A percentile compares a stretch with the other conserved stretches of the same genome.
Evolutionary conservation across 2,113 vertebrate species (phyloP).

Genomic region (Vulpes ferrilata): DNA sequence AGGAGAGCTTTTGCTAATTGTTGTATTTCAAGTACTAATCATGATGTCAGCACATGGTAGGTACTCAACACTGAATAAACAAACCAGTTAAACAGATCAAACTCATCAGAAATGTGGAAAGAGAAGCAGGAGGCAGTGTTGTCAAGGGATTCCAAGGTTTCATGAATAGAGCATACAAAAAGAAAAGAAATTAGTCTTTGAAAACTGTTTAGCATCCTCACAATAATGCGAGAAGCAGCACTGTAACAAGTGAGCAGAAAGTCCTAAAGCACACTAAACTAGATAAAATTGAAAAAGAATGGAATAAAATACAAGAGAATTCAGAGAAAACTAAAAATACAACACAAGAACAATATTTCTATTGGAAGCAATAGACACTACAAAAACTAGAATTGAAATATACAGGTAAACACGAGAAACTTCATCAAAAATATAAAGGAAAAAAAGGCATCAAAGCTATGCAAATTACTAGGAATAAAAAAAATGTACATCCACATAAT

Average conservation of each 20-base stretch:
- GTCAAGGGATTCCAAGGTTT: background rate
- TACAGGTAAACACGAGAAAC: background rate
- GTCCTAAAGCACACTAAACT: background rate
- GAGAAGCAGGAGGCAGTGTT: background rate
- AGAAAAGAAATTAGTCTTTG: background rate
- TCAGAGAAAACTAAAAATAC: slow-evolving; percentile 18
- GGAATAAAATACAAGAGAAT: background rate
- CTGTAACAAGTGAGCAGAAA: background rate
- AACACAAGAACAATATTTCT: background rate
- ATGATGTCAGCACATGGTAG: background rate
- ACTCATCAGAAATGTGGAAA: background rate
- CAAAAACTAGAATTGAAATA: background rate
- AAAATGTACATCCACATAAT: background rate
- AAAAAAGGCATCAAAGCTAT: background rate
- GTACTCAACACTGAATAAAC: background rate
- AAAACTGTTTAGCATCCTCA: background rate
- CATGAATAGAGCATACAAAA: background rate
- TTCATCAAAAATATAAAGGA: background rate
- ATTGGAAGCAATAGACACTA: background rate
- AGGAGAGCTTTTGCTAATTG: background rate
- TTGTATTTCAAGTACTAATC: background rate
- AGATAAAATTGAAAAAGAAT: background rate
- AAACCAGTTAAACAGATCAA: background rate
- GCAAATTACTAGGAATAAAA: background rate
- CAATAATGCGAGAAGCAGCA: background rate